A percentile compares a stretch with the other conserved stretches of the same genome.
Conservation (phyloP, 2,888 invertebrate genomes). For the Oconnorella tubifera region DNA sequence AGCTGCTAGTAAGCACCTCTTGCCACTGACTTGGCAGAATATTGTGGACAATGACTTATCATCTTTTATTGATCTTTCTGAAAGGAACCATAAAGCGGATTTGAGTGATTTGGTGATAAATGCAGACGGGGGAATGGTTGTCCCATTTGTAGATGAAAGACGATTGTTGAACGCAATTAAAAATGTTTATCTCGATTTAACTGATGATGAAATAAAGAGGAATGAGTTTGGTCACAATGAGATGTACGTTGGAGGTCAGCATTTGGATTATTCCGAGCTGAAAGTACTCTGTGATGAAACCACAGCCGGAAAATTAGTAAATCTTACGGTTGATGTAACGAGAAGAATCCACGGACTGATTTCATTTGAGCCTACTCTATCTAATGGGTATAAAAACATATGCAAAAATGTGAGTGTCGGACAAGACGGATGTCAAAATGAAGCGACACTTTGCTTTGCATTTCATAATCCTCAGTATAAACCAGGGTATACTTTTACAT, state of each 20-base stretch:
- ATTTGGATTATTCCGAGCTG: constrained; percentile 71
- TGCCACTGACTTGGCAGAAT: constrained; percentile 86
- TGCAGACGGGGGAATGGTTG: constrained; percentile 91
- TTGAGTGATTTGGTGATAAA: constrained; percentile 99
- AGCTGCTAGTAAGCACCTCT: constrained; percentile 89
- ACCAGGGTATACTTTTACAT: too few species aligned
- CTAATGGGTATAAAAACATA: too few species aligned
- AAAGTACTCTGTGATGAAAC: too few species aligned
- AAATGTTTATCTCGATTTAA: constrained; percentile 74
- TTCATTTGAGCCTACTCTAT: constrained; percentile 69
- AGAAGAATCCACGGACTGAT: constrained; percentile 82
- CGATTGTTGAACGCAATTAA: constrained; percentile 76
- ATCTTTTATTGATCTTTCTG: constrained; percentile 96
- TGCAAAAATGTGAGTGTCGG: too few species aligned
- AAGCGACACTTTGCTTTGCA: too few species aligned
- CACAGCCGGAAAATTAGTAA: too few species aligned
- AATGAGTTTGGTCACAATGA: constrained; percentile 84
- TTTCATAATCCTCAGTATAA: too few species aligned
- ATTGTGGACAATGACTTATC: constrained; percentile 76
- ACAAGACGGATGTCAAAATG: too few species aligned
- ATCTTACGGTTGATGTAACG: too few species aligned
- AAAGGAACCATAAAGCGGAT: constrained; percentile 92
- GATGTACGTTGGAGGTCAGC: constrained; percentile 76
- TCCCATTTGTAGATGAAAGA: constrained; percentile 95
- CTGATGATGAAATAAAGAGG: constrained; percentile 73